phyloP scores from a whole-genome alignment of 2,888 invertebrate genomes.

The Synergus itoensis region DNA sequence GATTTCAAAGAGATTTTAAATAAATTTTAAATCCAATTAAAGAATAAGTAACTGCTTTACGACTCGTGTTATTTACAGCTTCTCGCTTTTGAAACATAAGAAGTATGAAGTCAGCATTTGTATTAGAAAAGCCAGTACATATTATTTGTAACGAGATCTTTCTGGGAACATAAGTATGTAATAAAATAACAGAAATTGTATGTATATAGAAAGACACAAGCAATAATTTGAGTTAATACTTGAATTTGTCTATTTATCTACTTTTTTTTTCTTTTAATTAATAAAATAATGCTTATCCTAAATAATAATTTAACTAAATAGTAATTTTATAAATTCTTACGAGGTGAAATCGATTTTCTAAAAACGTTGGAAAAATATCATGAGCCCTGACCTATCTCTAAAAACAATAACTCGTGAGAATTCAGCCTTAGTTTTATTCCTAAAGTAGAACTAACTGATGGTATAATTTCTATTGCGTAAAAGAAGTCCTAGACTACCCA shows the following conservation, averaged over 20 bases:
- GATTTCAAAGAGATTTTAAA: no score
- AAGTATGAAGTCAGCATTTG: slow-evolving; percentile 15
- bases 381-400: neutral
- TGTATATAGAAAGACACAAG: neutral
- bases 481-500: slow-evolving; percentile 52
- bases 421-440: neutral
- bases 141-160: neutral
- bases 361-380: neutral
- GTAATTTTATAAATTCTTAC: neutral
- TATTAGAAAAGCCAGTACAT: neutral
- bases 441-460: neutral
- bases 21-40: neutral
- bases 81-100: neutral
- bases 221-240: neutral
- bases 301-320: neutral
- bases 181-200: neutral
- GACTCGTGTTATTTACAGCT: neutral
- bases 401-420: slow-evolving; percentile 8
- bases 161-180: neutral
- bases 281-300: neutral
- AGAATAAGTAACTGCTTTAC: neutral
- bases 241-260: neutral
- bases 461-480: slow-evolving; percentile 51
- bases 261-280: neutral
- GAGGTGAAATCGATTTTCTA: neutral